phyloP scores from a whole-genome alignment of 2,797 vertebrate genomes.

The Propithecus deckenii region DNA sequence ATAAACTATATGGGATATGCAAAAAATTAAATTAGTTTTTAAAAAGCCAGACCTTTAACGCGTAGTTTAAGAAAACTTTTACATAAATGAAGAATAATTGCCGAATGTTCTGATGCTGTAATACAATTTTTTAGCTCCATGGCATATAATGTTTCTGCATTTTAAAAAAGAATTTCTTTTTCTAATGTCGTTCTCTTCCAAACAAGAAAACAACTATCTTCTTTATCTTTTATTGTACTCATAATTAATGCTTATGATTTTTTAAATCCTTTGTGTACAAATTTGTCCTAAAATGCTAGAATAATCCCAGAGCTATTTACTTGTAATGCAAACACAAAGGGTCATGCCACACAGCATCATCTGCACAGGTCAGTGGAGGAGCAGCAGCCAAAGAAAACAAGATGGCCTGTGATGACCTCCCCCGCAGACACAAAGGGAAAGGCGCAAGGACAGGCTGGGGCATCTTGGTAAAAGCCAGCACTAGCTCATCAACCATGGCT shows the following conservation, averaged over 20 bases:
- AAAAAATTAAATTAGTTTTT: slow-evolving; percentile 69
- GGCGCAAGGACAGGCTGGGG: accelerated
- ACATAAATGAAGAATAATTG: slow-evolving; percentile 63
- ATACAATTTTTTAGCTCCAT: slow-evolving; percentile 24
- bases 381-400: not conserved
- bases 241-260: not conserved
- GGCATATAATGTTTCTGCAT: slow-evolving; percentile 18
- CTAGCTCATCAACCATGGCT: not conserved
- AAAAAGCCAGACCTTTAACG: slow-evolving; percentile 57
- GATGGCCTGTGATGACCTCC: not conserved
- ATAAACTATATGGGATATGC: slow-evolving; percentile 70
- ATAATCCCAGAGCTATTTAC: not conserved
- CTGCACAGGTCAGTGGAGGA: accelerated
- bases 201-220: not conserved
- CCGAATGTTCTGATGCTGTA: slow-evolving; percentile 50
- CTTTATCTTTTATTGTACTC: not conserved
- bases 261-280: not conserved
- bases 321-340: not conserved
- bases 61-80: slow-evolving; percentile 6
- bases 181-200: not conserved
- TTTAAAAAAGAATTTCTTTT: slow-evolving; percentile 1
- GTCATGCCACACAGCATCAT: not conserved
- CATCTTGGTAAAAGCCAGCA: not conserved
- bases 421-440: not conserved
- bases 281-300: not conserved